Percentiles rank a stretch among this genome's conserved stretches.
Evolutionary conservation across 2,113 vertebrate genomes (phyloP).

Genomic region (Scartelaos histophorus): DNA sequence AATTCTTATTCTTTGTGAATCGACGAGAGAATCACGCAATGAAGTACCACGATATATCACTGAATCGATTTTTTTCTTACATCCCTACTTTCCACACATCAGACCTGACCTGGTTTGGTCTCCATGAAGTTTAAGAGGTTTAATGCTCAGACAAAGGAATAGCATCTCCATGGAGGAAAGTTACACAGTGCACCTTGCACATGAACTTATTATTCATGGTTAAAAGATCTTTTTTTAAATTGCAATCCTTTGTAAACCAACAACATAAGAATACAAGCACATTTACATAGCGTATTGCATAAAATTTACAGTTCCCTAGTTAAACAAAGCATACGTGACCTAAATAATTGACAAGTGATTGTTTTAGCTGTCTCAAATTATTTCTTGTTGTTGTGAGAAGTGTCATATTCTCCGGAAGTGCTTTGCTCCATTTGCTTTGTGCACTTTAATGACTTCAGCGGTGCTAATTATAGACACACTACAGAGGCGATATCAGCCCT

Average conservation of each 20-base stretch:
- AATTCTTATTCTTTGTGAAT: no score
- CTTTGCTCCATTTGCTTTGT: constrained; percentile 53
- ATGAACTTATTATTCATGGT: background rate
- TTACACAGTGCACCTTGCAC: background rate
- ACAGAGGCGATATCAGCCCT: constrained; percentile 42
- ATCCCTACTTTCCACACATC: no score
- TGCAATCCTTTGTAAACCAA: background rate
- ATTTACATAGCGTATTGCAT: background rate
- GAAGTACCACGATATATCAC: no score
- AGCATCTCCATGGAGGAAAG: no score
- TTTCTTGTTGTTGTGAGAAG: constrained; percentile 23
- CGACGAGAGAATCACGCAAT: no score
- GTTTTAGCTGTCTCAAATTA: background rate
- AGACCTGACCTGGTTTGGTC: no score
- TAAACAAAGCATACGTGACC: background rate
- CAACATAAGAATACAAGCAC: background rate
- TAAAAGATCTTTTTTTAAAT: background rate
- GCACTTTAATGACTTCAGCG: constrained; percentile 57
- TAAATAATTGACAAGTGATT: constrained; percentile 5
- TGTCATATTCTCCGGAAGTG: constrained; percentile 32
- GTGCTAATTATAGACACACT: constrained; percentile 53
- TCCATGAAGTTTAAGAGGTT: no score
- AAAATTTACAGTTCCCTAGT: background rate
- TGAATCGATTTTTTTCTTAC: no score
- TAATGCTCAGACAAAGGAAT: no score